phyloP scores from a whole-genome alignment of 2,888 invertebrate genomes.

The Amphimallon solstitiale region DNA sequence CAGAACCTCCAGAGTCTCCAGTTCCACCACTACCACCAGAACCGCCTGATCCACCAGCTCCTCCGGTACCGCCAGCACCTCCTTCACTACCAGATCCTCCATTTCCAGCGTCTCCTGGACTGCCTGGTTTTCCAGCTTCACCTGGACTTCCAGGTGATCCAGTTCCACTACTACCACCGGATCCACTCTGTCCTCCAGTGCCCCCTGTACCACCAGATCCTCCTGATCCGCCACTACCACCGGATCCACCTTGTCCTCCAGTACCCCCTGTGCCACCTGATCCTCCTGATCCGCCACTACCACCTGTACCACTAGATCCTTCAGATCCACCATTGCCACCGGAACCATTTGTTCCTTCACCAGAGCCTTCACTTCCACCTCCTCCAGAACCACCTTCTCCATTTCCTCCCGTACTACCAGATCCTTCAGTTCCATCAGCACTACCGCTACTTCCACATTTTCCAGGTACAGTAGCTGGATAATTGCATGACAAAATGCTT shows the following conservation, averaged over 20 bases:
- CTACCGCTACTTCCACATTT: neutral
- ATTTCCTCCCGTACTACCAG: conserved; percentile 9
- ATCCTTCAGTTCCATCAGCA: neutral
- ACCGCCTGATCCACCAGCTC: conserved; percentile 6
- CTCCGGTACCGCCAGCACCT: conserved; percentile 2
- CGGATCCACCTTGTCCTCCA: neutral
- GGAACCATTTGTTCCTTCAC: conserved; percentile 5
- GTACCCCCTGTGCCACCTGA: neutral
- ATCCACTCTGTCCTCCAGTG: neutral
- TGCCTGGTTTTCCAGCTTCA: conserved; percentile 44
- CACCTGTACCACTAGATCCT: neutral
- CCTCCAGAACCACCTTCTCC: conserved; percentile 11
- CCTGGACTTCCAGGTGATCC: conserved; percentile 44
- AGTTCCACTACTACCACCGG: conserved; percentile 41
- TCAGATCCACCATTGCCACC: conserved; percentile 4
- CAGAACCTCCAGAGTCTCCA: conserved; percentile 10
- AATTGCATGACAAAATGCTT: conserved; percentile 75
- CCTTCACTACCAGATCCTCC: conserved; percentile 12
- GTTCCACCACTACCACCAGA: neutral
- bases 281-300: neutral
- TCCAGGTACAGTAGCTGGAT: conserved; percentile 66
- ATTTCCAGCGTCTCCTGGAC: conserved; percentile 17
- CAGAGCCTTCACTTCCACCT: conserved; percentile 3
- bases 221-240: conserved; percentile 1
- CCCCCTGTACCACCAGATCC: conserved; percentile 4